These are phyloP conservation scores for Aplysina aerophoba DNA, from an alignment of 37 sponge, comb jelly and placozoan genomes.

Conservation along the genomic window DNA sequence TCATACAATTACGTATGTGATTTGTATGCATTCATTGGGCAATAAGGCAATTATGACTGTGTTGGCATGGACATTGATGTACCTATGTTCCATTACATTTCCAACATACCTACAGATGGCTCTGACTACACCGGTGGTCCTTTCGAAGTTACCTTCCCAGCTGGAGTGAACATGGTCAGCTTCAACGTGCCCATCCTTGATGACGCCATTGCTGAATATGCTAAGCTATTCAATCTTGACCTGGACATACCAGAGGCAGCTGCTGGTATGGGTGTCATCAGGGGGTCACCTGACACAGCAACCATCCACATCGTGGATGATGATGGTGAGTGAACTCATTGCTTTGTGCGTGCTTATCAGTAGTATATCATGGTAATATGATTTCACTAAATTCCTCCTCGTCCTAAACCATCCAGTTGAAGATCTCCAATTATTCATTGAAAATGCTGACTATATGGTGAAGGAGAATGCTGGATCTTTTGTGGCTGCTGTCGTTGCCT, in stretches of 20 bases:
- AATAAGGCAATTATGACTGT: too few species aligned
- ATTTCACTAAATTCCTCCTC: not conserved
- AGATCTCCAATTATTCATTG: not conserved
- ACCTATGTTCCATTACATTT: too few species aligned
- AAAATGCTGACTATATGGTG: not conserved
- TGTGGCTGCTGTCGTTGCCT: not conserved
- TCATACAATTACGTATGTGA: too few species aligned
- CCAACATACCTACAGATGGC: too few species aligned
- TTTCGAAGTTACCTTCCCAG: not conserved
- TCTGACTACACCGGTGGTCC: not conserved
- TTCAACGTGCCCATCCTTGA: constrained; percentile 4
- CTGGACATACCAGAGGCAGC: not conserved
- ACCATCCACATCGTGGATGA: constrained; percentile 12
- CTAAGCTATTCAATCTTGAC: not conserved
- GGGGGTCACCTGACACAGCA: constrained; percentile 15
- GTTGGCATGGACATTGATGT: too few species aligned
- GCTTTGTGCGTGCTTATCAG: not conserved
- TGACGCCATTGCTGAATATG: constrained; percentile 6
- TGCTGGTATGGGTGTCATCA: not conserved
- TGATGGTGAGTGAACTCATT: constrained; percentile 3
- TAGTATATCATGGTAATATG: too few species aligned
- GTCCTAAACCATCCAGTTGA: not conserved
- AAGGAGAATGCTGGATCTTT: constrained; percentile 9
- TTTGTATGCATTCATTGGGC: too few species aligned
- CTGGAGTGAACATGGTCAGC: not conserved